Conservation (phyloP, 2,888 invertebrate genomes). For the Teleiodes luculella region DNA sequence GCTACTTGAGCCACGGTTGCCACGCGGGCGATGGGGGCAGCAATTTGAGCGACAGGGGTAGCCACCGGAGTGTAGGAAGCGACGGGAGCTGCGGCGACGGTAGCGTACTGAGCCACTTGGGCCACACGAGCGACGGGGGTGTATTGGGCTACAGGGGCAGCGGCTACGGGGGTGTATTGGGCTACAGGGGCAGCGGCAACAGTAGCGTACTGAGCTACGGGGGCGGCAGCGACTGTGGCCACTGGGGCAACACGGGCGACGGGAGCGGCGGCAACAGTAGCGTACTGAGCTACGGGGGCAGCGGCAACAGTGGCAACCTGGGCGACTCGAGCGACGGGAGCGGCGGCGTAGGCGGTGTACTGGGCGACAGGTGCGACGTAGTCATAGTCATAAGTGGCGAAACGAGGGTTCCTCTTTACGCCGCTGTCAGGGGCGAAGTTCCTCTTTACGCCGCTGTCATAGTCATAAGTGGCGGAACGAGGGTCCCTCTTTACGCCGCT, state of each 20-base stretch:
- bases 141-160: background rate
- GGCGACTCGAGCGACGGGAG: constrained; percentile 23
- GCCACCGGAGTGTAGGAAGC: background rate
- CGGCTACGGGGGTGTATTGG: background rate
- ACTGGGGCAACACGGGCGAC: constrained; percentile 13
- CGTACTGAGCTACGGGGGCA: background rate
- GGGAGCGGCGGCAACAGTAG: constrained; percentile 12
- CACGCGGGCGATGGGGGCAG: background rate
- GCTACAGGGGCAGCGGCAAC: background rate
- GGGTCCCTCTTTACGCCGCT: too few relatives aligned
- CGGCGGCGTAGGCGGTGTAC: constrained; percentile 3
- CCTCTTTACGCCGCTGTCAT: too few relatives aligned
- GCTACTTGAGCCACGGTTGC: background rate
- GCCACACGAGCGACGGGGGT: background rate
- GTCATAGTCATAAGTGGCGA: background rate
- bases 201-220: constrained; percentile 8
- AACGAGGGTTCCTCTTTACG: background rate
- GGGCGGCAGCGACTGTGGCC: constrained; percentile 26
- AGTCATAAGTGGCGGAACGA: background rate
- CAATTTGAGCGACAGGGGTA: background rate
- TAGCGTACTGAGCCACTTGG: background rate
- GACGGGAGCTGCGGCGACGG: background rate
- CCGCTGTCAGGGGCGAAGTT: too few relatives aligned
- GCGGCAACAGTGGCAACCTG: constrained; percentile 28
- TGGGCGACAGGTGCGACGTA: constrained; percentile 14